phyloP scores from a whole-genome alignment of 2,888 invertebrate species.

The Noctua comes region DNA sequence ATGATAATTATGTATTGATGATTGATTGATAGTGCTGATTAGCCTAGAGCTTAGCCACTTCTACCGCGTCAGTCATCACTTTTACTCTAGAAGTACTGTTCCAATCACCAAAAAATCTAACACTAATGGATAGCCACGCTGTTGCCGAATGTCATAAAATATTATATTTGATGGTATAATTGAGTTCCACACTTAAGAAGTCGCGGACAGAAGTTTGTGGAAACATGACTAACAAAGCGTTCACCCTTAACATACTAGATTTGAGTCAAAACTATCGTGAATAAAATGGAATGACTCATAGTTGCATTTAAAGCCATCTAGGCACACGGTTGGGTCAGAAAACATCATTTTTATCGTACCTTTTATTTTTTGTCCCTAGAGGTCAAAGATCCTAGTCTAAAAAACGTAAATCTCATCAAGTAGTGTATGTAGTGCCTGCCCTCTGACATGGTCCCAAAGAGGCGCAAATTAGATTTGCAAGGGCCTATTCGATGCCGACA shows the following conservation, averaged over 20 bases:
- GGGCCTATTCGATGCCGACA: constrained; percentile 82
- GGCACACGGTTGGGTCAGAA: not conserved
- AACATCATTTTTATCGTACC: not conserved
- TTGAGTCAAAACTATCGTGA: not conserved
- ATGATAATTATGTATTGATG: too few relatives aligned
- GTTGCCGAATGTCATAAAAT: not conserved
- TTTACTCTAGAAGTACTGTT: not conserved
- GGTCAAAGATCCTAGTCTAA: constrained; percentile 29
- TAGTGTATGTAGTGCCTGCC: constrained; percentile 50
- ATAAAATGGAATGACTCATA: not conserved
- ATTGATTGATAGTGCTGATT: too few relatives aligned
- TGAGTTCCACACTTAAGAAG: not conserved
- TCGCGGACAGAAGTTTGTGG: not conserved
- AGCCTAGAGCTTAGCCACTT: too few relatives aligned
- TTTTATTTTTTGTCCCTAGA: constrained; percentile 8
- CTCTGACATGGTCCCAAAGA: constrained; percentile 68
- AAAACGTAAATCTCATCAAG: constrained; percentile 22
- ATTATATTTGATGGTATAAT: not conserved
- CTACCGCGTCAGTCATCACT: too few relatives aligned
- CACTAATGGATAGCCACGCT: not conserved
- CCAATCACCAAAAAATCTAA: not conserved
- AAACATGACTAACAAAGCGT: not conserved
- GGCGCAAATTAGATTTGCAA: constrained; percentile 86
- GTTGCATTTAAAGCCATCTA: not conserved
- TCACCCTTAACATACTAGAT: not conserved